Evolutionary conservation across 1,140 invertebrate genomes (phyloP), one percentile per base, ranked within the genome.

Genomic region (Rhagoletis pomonella): DNA sequence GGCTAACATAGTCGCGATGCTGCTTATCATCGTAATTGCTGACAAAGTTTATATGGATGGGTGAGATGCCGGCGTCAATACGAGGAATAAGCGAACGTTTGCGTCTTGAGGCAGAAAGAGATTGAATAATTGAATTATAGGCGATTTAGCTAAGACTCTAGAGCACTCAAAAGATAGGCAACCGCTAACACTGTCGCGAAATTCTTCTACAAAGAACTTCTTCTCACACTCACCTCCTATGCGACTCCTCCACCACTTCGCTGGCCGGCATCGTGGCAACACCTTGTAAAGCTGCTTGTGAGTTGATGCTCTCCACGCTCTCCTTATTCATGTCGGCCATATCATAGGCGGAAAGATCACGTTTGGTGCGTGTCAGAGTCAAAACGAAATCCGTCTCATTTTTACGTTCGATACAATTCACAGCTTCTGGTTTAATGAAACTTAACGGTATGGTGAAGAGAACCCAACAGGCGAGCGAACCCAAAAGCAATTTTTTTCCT

Each of bases 381-480:
- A 93, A 87, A 84, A 91, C 90, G 87, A 90, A 93, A 69, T 90
- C 90, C 14, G 96, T 96, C 39, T 95, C 94, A 93, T 99, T 99
- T 77, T 95, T 94, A 3, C 94, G 94, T 58, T 96, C 94, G 89
- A 98, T 95, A 92, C 99, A 99, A 7, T 96, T 96, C 17, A 97
- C 96, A 1, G 98, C 96, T 9, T 97, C 96, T 0, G 99, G 99
- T 91, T 99, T 97, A 87, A 99, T 97, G 91, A 99, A 99, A 47
- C 98, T 98, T 88, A 99, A 93, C 0, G 98, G 97, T 81, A 99
- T 94, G 7, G 99, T 99, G 93, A 99, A 99, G 14, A 99, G 95
- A 50, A 99, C 97, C 98, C 99, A 99, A 86, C 97, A 97, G 4
- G 97, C 95, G 14, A 99, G 94, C 0, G 98, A 99, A 60, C 96